These are phyloP conservation scores for Laodelphax striatellus DNA, from an alignment of 1,140 invertebrate genomes.

Conservation along the genomic window DNA sequence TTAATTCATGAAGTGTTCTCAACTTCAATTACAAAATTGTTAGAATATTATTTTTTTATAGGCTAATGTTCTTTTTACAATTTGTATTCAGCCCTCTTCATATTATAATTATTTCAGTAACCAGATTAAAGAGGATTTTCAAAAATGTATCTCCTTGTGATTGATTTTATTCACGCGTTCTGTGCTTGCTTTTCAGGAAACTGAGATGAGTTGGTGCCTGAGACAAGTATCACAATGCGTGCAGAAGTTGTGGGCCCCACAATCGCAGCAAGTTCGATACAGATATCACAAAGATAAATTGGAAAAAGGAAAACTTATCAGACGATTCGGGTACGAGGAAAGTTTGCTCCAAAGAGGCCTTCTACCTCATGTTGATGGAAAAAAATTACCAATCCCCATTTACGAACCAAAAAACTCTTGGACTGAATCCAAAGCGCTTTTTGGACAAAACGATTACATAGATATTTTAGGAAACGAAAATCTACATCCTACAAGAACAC, in stretches of 20 bases:
- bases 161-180: no score
- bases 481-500: slow-evolving; percentile 66
- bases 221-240: background rate
- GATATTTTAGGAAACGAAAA: slow-evolving; percentile 79
- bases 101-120: no score
- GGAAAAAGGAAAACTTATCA: slow-evolving; percentile 42
- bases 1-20: no score
- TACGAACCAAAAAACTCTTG: slow-evolving; percentile 64
- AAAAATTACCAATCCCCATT: slow-evolving; percentile 46
- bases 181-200: background rate
- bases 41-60: no score
- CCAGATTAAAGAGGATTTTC: no score
- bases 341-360: slow-evolving; percentile 49
- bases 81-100: no score
- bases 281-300: slow-evolving; percentile 57
- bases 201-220: background rate
- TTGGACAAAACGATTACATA: slow-evolving; percentile 95
- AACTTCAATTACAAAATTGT: no score
- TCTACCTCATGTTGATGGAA: slow-evolving; percentile 43
- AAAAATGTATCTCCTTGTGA: no score
- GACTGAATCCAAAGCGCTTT: slow-evolving; percentile 62
- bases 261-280: slow-evolving; percentile 33
- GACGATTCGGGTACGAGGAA: slow-evolving; percentile 59
- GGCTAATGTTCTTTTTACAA: no score
- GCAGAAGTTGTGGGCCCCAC: background rate